phyloP scores from a whole-genome alignment of 2,888 invertebrate species.

The Drosophila sordidula region DNA sequence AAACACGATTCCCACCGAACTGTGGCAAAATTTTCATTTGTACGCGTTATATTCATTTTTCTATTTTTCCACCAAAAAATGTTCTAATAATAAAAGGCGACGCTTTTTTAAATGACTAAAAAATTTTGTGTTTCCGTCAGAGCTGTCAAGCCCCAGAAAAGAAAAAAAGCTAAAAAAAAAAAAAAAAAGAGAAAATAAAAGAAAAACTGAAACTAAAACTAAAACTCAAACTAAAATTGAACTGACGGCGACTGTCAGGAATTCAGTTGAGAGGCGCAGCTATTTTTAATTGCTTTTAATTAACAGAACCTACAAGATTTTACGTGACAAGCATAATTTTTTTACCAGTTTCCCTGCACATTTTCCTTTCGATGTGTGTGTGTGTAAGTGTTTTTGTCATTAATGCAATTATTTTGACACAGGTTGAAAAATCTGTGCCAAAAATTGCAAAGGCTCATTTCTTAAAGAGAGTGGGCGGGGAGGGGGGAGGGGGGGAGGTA shows the following conservation, averaged over 20 bases:
- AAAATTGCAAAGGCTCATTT: constrained; percentile 6
- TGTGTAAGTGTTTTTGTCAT: constrained; percentile 11
- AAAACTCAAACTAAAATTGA: constrained; percentile 33
- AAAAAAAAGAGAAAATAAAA: constrained; percentile 2
- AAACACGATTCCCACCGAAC: constrained; percentile 4
- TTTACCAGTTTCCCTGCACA: constrained; percentile 11
- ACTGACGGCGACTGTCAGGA: constrained; percentile 50
- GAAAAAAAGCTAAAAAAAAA: background rate
- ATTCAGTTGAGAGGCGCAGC: constrained; percentile 53
- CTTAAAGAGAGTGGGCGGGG: background rate
- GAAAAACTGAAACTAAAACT: constrained; percentile 20
- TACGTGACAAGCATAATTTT: constrained; percentile 70
- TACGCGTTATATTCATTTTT: constrained; percentile 11
- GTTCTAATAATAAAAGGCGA: constrained; percentile 49
- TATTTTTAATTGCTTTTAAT: constrained; percentile 80
- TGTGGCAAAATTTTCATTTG: constrained; percentile 39
- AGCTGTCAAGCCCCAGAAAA: constrained; percentile 46
- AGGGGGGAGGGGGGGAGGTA: background rate
- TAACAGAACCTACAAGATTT: constrained; percentile 62
- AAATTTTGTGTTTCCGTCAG: constrained; percentile 66
- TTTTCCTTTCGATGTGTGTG: constrained; percentile 25
- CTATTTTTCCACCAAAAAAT: constrained; percentile 22
- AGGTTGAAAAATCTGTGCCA: constrained; percentile 19
- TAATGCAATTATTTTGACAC: constrained; percentile 38
- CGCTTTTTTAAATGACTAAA: constrained; percentile 69